Evolutionary conservation across 2,888 invertebrate genomes (phyloP).

Genomic region (Eupeodes latifasciatus): DNA sequence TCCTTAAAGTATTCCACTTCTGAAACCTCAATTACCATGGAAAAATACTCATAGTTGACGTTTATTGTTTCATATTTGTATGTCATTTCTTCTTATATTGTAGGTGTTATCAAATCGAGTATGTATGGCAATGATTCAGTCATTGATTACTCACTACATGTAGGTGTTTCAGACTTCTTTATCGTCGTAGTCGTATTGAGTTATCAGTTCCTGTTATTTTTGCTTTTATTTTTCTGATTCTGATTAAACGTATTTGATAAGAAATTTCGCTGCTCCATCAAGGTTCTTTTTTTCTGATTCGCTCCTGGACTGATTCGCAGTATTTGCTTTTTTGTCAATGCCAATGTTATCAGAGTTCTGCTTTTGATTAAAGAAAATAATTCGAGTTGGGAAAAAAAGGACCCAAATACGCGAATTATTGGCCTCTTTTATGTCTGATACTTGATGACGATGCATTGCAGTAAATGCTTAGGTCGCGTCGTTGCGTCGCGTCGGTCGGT

Average conservation of each 20-base stretch:
- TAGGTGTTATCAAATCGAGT: slow-evolving; percentile 42
- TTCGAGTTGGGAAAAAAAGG: not conserved
- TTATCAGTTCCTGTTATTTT: slow-evolving; percentile 45
- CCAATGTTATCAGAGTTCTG: slow-evolving; percentile 30
- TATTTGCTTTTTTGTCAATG: slow-evolving; percentile 51
- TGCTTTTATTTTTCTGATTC: slow-evolving; percentile 2
- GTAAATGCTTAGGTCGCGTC: not conserved
- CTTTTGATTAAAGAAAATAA: not conserved
- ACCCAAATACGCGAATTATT: not conserved
- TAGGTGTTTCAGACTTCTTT: slow-evolving; percentile 18
- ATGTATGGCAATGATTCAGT: slow-evolving; percentile 52
- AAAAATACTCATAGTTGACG: slow-evolving; percentile 28
- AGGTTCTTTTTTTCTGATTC: slow-evolving; percentile 22
- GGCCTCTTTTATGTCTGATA: slow-evolving; percentile 10
- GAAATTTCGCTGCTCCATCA: slow-evolving; percentile 35
- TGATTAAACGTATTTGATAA: slow-evolving; percentile 56
- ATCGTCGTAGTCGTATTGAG: slow-evolving; percentile 7
- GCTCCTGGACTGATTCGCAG: slow-evolving; percentile 24
- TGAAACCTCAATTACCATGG: slow-evolving; percentile 15
- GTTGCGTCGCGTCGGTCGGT: too few relatives aligned
- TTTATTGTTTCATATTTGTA: slow-evolving; percentile 18
- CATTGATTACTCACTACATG: slow-evolving; percentile 55
- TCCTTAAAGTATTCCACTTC: slow-evolving; percentile 23
- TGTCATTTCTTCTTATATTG: slow-evolving; percentile 2
- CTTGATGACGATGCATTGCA: slow-evolving; percentile 10